These are phyloP conservation scores for Sebastes hubbsi DNA, from an alignment of 2,797 vertebrate species.

Conservation along the genomic window DNA sequence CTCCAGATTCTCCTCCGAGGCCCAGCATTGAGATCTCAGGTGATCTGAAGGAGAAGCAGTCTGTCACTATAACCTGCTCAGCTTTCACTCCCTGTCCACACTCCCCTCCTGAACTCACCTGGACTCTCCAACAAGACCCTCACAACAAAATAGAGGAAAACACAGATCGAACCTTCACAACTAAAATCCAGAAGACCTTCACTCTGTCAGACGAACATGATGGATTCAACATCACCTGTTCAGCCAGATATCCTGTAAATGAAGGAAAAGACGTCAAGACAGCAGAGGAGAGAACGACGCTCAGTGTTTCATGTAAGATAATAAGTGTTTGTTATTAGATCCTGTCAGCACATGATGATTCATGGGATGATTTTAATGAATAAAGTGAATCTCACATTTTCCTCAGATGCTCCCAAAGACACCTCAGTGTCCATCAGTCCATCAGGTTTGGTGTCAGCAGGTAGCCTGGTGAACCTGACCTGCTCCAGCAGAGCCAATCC, in stretches of 20 bases:
- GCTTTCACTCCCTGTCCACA: constrained; percentile 60
- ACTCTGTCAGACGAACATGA: constrained; percentile 49
- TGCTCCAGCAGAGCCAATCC: constrained; percentile 72
- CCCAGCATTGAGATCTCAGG: constrained; percentile 14
- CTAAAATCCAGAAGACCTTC: constrained; percentile 39
- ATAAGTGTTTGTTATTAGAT: not conserved
- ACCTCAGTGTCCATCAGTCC: constrained; percentile 42
- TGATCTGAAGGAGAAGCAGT: constrained; percentile 7
- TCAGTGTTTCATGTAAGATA: constrained; percentile 47
- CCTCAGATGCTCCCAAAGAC: constrained; percentile 62
- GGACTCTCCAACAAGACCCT: constrained; percentile 33
- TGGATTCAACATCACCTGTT: constrained; percentile 47
- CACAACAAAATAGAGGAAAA: constrained; percentile 5
- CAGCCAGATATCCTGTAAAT: constrained; percentile 43
- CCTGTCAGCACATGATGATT: not conserved
- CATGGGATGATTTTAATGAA: not conserved
- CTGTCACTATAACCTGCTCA: constrained; percentile 59
- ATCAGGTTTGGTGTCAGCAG: constrained; percentile 42
- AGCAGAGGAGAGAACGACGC: not conserved
- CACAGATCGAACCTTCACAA: constrained; percentile 27
- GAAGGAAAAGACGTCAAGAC: not conserved
- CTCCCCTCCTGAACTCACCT: constrained; percentile 61
- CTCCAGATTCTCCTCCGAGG: constrained; percentile 28
- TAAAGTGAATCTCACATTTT: not conserved
- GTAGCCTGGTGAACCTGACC: constrained; percentile 61